Evolutionary conservation across 2,888 invertebrate genomes (phyloP), one percentile per base, ranked within the genome.

Genomic region (Limnephilus auricula): DNA sequence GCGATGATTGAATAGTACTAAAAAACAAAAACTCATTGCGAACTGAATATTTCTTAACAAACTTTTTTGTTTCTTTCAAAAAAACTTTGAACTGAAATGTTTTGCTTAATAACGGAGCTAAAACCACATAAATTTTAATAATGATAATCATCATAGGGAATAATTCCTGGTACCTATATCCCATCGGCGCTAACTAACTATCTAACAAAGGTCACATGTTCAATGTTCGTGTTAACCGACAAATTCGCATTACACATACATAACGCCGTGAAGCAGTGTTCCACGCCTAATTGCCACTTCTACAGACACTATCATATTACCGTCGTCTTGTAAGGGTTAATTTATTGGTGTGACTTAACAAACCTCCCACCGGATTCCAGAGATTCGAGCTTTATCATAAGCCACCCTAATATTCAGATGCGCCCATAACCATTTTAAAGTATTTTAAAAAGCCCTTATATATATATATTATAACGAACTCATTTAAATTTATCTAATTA

Each of bases 271-370:
- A 25, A 85, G 40, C 65, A 34, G n/a, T 65, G 79, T 40, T 78
- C 25, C 82, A 82, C 78, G 87, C 78, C 87, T 88, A 88, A 88
- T 88, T 88, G 87, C 87, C 78, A 88, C 87, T 88, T 88, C 32
- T 88, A 88, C 34, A 88, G 78, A 78, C 78, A 30, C 78, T 88
- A 88, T 88, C 87, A 88, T 88, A 78, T 88, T 88, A 88, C 87
- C 79, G 32, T 32, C 87, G 87, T 88, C 87, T 88, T 90, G 88
- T 80, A 65, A 90, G 90, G 88, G 90, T 90, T 90, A 90, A 90
- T 90, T 90, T 90, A 88, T 88, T 82, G 88, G 83, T 90, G 80
- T 79, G 88, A 82, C 88, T 90, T 83, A 88, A 65, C 65, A 90
- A 88, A 89, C 89, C 80, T 37, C 89, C 89, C 80, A 80, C 89